Base-by-base conservation (phyloP, 2,113 vertebrate genomes). In the Phrynosoma platyrhinos region DNA sequence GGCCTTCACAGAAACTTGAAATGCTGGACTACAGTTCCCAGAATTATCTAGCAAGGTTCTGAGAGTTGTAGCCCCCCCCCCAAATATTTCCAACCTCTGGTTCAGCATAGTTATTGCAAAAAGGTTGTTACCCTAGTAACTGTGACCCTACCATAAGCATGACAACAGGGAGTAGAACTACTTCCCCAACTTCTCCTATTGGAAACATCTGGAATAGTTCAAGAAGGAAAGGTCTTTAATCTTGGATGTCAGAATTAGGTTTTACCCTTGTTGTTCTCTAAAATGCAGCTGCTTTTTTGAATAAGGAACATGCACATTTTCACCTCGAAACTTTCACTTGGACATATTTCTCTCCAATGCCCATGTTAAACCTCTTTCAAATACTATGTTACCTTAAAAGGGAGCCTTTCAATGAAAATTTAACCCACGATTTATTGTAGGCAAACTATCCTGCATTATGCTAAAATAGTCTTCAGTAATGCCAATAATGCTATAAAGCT, bases 401-500 rank as follows among this genome's bases (percentile, higher is more conserved):
- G 47, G 47, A 20, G 25, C 1, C 83, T 89, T 47, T 83, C 82
- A 69, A 75, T 36, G 84, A 72, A 88, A 72, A 77, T 13, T 30
- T n/a, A 85, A 47, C 64, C 47, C 21, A 30, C 20, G 47, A 1
- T 42, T 83, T 84, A 64, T 47, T 25, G 88, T 27, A 52, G 27
- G 6, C 16, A 79, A 4, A 25, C 42, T 79, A 13, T 82, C 36
- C 58, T 79, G 88, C 12, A 32, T 53, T 27, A 18, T 80, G 27
- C 66, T 87, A 88, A 90, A 91, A 58, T 55, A 71, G 2, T 30
- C 1, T 85, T 47, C 21, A 75, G 40, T 3, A 87, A 75, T n/a
- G 87, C 86, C 21, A 75, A 32, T 3, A 87, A 75, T n/a, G 87
- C 86, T 23, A 10, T 2, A 47, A 55, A 5, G 9, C 75, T 27